Evolutionary conservation across 2,797 vertebrate species (phyloP).

Genomic region (Lemur catta): DNA sequence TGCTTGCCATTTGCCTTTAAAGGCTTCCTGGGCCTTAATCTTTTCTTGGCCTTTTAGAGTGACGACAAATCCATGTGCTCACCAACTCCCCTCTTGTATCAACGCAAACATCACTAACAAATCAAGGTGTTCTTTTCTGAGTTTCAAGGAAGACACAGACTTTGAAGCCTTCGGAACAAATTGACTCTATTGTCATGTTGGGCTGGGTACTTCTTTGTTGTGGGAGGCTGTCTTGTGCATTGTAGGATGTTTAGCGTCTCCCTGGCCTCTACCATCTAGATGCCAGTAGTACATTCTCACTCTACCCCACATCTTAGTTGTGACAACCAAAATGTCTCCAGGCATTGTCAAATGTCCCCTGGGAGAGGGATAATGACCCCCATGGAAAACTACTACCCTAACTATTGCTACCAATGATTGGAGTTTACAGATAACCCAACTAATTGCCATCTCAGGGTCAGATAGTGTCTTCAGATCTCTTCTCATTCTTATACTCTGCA

Average conservation of each 20-base stretch:
- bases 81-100: background rate
- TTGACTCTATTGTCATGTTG: background rate
- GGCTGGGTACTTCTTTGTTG: background rate
- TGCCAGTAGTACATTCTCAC: no score
- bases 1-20: background rate
- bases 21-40: background rate
- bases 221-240: background rate
- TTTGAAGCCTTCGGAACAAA: background rate
- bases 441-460: background rate
- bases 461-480: background rate
- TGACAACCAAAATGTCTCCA: background rate
- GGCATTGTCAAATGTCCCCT: background rate
- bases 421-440: background rate
- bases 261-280: no score
- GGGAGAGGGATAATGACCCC: background rate
- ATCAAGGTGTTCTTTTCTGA: background rate
- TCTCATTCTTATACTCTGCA: background rate
- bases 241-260: no score
- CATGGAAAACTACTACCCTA: background rate
- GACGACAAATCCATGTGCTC: background rate
- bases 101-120: background rate
- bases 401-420: background rate
- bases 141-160: background rate
- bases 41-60: background rate
- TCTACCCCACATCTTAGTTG: no score